These are phyloP conservation scores for Tichodroma muraria DNA, from an alignment of 2,113 vertebrate genomes.

Conservation along the genomic window DNA sequence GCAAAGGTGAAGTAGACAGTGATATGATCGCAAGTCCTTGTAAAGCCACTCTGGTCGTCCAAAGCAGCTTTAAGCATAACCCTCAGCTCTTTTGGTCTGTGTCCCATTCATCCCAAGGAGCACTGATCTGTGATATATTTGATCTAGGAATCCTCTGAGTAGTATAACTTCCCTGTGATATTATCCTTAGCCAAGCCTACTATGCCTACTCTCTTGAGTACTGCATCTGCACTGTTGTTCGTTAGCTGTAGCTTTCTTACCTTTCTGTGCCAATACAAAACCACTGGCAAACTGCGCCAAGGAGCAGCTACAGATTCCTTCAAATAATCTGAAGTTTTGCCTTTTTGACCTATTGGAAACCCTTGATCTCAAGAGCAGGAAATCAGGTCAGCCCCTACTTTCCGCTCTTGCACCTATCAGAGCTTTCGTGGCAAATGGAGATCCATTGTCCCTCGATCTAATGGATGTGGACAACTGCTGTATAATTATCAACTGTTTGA, in stretches of 20 bases:
- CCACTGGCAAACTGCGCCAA: neutral
- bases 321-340: neutral
- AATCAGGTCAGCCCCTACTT: neutral
- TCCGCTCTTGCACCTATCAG: neutral
- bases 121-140: neutral
- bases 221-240: neutral
- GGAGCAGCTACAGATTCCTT: neutral
- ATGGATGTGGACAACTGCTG: neutral
- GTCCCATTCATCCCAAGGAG: neutral
- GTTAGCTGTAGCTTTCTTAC: neutral
- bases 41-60: neutral
- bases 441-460: neutral
- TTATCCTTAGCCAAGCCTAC: neutral
- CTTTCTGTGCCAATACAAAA: neutral
- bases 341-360: neutral
- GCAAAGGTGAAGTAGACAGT: neutral
- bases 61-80: neutral
- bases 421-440: neutral
- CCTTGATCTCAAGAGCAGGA: neutral
- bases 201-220: neutral
- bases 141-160: neutral
- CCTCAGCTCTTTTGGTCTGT: neutral
- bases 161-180: neutral
- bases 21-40: neutral
- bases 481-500: neutral